A percentile compares a stretch with the other conserved stretches of the same genome.
phyloP scores from a whole-genome alignment of 2,113 vertebrate genomes.

The Serilophus lunatus region DNA sequence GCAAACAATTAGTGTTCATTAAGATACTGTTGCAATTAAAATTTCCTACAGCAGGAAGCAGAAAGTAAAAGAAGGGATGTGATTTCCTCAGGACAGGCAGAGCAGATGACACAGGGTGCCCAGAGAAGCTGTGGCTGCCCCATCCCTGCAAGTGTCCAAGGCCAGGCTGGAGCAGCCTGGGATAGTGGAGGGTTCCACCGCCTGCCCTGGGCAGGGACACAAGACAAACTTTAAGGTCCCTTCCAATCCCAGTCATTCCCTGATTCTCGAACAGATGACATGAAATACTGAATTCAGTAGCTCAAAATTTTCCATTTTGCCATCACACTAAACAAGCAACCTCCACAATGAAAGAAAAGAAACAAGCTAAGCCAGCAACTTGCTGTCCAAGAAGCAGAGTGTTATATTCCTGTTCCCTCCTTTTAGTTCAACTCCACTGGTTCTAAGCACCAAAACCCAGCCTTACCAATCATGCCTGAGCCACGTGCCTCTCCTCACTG shows the following conservation, averaged over 20 bases:
- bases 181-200: fast-evolving
- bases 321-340: neutral
- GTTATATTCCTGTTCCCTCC: neutral
- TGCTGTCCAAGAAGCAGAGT: neutral
- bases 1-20: neutral
- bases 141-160: neutral
- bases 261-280: neutral
- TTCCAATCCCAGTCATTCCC: neutral
- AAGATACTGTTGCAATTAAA: neutral
- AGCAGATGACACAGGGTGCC: neutral
- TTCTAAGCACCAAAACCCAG: neutral
- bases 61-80: neutral
- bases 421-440: neutral
- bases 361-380: neutral
- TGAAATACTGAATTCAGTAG: neutral
- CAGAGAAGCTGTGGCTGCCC: neutral
- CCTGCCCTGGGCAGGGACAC: neutral
- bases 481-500: fast-evolving
- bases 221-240: neutral
- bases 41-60: neutral
- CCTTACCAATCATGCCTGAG: neutral
- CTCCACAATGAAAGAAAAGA: neutral
- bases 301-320: neutral
- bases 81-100: neutral
- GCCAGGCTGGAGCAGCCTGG: neutral